Evolutionary conservation across 2,113 vertebrate genomes (phyloP), one percentile per base, ranked within the genome.

Genomic region (Leucopsar rothschildi): DNA sequence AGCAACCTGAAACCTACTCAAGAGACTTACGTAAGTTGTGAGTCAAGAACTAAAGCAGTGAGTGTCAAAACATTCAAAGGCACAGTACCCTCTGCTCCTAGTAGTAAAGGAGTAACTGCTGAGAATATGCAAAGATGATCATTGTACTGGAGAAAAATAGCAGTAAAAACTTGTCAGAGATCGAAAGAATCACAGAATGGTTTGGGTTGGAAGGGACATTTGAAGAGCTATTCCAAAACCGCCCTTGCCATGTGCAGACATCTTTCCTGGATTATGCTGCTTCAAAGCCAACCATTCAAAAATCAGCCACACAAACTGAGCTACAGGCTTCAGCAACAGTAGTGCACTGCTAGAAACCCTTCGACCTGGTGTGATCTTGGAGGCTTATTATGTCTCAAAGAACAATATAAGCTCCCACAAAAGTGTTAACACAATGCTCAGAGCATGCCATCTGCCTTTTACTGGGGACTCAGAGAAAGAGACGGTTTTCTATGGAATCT

Each of bases 1-100:
- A 96, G 95, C 88, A 97, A 94, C 77, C 77, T 93, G 90, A 96
- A 94, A 94, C 95, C 92, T 96, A 96, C 93, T 96, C 90, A 94
- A 88, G 82, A 92, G 65, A 68, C 82, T 97, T 97, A 96, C 14
- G 0, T 95, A 96, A 97, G 90, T 82, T 3, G 0, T 93, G 95
- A 96, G 90, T 96, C 93, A 97, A 96, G 92, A 96, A 93, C 82
- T 88, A 83, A 92, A 87, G 82, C 76, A 65, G 23, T 2, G 72
- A 92, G 40, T 96, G 88, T 88, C 96, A 97, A 92, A 96, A 95
- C 86, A 95, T 39, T 92, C 82, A 75, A 83, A 96, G 82, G 92
- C 86, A 90, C 64, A 64, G 90, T 76, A 96, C 79, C 90, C 93
- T 96, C 82, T 96, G 90, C 93, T 95, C 86, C 68, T 56, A 53